phyloP scores from a whole-genome alignment of 2,797 vertebrate species.

The Percopsis omiscomaycus region DNA sequence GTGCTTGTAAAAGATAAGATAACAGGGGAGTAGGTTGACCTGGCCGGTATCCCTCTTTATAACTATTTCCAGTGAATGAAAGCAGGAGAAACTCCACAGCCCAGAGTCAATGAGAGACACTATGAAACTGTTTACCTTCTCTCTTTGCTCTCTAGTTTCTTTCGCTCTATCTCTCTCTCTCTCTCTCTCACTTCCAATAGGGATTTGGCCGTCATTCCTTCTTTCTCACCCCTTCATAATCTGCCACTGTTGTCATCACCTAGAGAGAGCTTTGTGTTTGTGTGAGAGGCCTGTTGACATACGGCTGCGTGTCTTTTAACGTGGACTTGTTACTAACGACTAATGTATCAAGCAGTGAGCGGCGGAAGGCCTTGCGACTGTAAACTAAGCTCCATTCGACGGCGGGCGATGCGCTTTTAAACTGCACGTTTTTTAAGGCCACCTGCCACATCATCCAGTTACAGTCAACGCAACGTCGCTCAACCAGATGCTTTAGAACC shows the following conservation, averaged over 20 bases:
- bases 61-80: conserved; percentile 67
- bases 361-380: conserved; percentile 44
- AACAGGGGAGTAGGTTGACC: conserved; percentile 49
- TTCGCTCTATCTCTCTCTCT: conserved; percentile 30
- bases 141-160: conserved; percentile 5
- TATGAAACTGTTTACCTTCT: conserved; percentile 52
- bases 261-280: conserved; percentile 54
- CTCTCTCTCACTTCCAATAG: conserved; percentile 1
- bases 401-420: conserved; percentile 23
- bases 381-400: conserved; percentile 47
- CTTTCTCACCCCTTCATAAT: conserved; percentile 71
- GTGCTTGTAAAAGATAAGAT: conserved; percentile 6
- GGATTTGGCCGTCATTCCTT: conserved; percentile 58
- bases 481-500: conserved; percentile 31
- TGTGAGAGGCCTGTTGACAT: conserved; percentile 53
- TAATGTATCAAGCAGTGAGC: conserved; percentile 40
- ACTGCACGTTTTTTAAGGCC: conserved; percentile 18
- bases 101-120: conserved; percentile 59
- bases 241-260: conserved; percentile 49
- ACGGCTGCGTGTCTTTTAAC: conserved; percentile 68
- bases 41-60: conserved; percentile 42
- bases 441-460: neutral
- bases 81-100: conserved; percentile 59
- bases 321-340: conserved; percentile 55
- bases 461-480: conserved; percentile 25